Base-by-base conservation (phyloP, 2,888 invertebrate species). In the Rapana venosa region DNA sequence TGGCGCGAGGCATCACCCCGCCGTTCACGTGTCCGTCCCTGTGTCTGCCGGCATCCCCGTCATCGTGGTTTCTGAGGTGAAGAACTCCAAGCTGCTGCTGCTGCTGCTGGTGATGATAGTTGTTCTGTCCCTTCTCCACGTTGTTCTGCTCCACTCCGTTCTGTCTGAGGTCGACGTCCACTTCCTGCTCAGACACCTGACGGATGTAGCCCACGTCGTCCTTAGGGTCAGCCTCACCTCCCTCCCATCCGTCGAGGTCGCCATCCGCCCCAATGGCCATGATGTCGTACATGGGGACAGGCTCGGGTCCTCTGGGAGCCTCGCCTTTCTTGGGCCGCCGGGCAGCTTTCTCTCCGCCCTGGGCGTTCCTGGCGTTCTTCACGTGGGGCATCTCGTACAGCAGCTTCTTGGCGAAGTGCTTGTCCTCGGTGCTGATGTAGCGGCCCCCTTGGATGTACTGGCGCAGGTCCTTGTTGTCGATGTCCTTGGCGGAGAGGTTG, bases 361-460 rank as follows among this genome's bases (percentile, higher is more conserved):
- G 11, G 8, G 2, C 8, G 20, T 35, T 61, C 87, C 47, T 36
- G 81, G 32, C 0, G 56, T 17, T 22, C 74, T 61, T 79, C 15
- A 88, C n/a, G 56, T 89, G 89, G 15, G 89, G 89, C 89, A 89
- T 85, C 36, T 89, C 89, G 89, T 89, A 89, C 22, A 84, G n/a
- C 20, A 89, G 85, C 74, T 85, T 89, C 85, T 89, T 89, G 32
- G n/a, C 17, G 74, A 89, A 89, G 84, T 89, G 70, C 84, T 89
- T 89, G 85, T 89, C 89, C 1, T 89, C 74, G 20, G 88, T 89
- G 47, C 17, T 0, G 84, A 89, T 85, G 89, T 84, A 89, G 85
- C 74, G 84, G 8, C 89, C 85, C 35, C 74, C 20, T 0, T 36
- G 66, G 85, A 85, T 70, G 85, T 84, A 89, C 32, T 89, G 89